A percentile compares a stretch with the other conserved stretches of the same genome.
phyloP scores from a whole-genome alignment of 2,888 invertebrate genomes.

The Ornithoptera priamus region DNA sequence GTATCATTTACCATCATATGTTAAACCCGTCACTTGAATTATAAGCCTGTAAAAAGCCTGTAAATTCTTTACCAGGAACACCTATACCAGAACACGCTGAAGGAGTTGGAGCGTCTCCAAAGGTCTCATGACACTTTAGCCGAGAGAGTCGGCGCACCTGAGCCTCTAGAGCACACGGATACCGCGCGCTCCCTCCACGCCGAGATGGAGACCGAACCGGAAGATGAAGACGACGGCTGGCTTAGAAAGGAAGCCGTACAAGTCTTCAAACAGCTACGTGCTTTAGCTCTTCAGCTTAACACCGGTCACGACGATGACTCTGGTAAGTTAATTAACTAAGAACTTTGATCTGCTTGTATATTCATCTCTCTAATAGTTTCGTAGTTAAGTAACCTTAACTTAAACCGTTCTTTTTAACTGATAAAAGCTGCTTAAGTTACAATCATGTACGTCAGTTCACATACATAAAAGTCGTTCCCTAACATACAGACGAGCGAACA shows the following conservation, averaged over 20 bases:
- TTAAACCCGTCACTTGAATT: neutral
- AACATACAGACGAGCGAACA: no score
- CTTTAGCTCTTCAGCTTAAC: slow-evolving; percentile 86
- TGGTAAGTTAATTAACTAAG: slow-evolving; percentile 57
- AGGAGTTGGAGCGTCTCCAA: slow-evolving; percentile 86
- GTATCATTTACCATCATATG: no score
- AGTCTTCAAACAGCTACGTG: slow-evolving; percentile 86
- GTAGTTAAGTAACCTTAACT: no score
- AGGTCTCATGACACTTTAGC: slow-evolving; percentile 86
- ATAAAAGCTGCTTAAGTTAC: no score
- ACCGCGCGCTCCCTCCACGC: slow-evolving; percentile 89
- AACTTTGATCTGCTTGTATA: no score
- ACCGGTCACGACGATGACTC: slow-evolving; percentile 88
- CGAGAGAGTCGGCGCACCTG: slow-evolving; percentile 84
- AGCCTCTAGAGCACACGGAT: slow-evolving; percentile 61
- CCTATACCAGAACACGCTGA: slow-evolving; percentile 76
- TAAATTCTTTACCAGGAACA: slow-evolving; percentile 62
- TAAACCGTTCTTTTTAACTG: no score
- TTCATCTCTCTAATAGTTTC: no score
- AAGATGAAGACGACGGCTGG: slow-evolving; percentile 79
- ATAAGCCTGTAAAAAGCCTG: neutral
- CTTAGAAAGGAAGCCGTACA: slow-evolving; percentile 83
- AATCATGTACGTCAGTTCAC: no score
- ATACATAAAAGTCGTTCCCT: no score
- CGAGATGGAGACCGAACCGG: slow-evolving; percentile 92